phyloP scores from a whole-genome alignment of 2,888 invertebrate species.

The Lysandra coridon region DNA sequence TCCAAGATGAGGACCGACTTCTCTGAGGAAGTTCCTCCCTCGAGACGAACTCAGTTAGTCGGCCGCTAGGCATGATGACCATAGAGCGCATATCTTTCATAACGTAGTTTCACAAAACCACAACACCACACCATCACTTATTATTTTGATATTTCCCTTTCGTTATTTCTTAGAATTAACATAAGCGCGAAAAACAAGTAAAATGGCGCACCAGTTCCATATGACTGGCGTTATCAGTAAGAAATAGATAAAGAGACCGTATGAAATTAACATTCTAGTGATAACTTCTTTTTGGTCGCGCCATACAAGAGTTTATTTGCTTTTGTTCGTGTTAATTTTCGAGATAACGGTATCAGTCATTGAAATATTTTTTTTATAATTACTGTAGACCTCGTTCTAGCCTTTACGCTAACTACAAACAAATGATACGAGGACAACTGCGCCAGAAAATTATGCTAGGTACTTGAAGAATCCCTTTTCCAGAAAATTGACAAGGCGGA shows the following conservation, averaged over 20 bases:
- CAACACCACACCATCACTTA: conserved; percentile 61
- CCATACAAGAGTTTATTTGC: conserved; percentile 50
- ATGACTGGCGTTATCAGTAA: conserved; percentile 73
- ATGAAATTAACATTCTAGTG: conserved; percentile 66
- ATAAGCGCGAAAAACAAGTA: conserved; percentile 46
- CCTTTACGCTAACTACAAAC: neutral
- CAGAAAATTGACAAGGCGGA: no score
- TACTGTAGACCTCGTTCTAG: conserved; percentile 25
- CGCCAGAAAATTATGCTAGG: neutral
- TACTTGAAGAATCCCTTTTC: neutral
- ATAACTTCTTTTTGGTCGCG: conserved; percentile 60
- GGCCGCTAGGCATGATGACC: conserved; percentile 60
- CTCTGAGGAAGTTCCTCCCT: conserved; percentile 52
- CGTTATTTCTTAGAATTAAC: conserved; percentile 38
- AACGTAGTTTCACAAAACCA: conserved; percentile 47
- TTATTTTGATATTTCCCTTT: conserved; percentile 25
- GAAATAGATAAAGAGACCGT: conserved; percentile 66
- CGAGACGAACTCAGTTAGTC: conserved; percentile 53
- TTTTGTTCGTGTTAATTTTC: conserved; percentile 47
- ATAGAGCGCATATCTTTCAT: conserved; percentile 63
- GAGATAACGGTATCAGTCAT: conserved; percentile 53
- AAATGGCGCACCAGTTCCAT: conserved; percentile 61
- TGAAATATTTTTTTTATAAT: conserved; percentile 36
- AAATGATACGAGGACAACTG: neutral
- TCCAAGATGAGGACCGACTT: conserved; percentile 65